A percentile compares a stretch with the other conserved stretches of the same genome.
Conservation (phyloP, 2,888 invertebrate genomes). For the Macroteleia sp. region DNA sequence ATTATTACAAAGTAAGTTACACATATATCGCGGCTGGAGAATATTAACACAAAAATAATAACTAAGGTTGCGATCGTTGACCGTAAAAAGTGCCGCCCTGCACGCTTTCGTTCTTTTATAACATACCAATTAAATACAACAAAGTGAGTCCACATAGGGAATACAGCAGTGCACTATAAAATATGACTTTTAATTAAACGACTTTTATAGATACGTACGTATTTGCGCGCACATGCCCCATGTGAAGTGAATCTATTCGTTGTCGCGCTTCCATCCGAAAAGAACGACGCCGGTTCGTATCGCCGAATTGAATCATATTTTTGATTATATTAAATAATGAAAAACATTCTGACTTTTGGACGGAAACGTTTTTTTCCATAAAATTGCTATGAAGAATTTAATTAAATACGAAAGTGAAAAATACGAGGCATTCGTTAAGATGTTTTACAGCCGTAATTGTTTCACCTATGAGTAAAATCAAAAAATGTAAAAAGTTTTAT, state of each 20-base stretch:
- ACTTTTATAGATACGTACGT: conserved; percentile 63
- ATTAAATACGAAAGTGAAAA: no score
- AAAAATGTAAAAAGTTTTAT: no score
- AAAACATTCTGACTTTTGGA: no score
- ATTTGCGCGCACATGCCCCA: conserved; percentile 37
- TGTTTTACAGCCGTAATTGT: no score
- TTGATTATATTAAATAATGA: conserved; percentile 20
- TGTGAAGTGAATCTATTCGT: conserved; percentile 40
- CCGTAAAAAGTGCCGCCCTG: conserved; percentile 57
- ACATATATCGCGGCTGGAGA: conserved; percentile 33
- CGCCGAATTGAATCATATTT: conserved; percentile 8
- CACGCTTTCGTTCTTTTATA: conserved; percentile 56
- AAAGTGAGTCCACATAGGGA: conserved; percentile 54
- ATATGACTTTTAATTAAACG: conserved; percentile 67
- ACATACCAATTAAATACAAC: conserved; percentile 66
- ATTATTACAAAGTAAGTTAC: conserved; percentile 38
- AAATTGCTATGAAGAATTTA: no score
- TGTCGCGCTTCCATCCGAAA: conserved; percentile 39
- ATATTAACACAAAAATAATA: conserved; percentile 60
- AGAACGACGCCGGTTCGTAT: conserved; percentile 30
- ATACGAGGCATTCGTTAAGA: no score
- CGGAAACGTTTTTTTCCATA: no score
- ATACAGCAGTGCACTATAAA: conserved; percentile 48
- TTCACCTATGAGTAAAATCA: no score
- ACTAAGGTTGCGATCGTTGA: conserved; percentile 56